Evolutionary conservation across 2,797 vertebrate genomes (phyloP).

Genomic region (Lacerta bilineata): DNA sequence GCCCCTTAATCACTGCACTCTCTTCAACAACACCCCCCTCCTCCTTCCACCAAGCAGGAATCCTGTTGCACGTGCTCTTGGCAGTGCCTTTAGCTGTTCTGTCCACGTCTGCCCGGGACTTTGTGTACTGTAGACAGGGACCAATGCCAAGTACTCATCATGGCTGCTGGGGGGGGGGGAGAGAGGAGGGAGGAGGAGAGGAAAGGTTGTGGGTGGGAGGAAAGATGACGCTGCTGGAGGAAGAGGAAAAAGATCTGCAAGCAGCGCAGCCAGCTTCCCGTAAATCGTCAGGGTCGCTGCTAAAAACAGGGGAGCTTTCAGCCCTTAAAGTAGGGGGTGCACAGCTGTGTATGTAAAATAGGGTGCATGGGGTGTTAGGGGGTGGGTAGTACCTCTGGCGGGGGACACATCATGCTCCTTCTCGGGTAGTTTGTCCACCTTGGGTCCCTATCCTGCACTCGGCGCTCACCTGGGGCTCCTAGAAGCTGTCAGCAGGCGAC

Average conservation of each 20-base stretch:
- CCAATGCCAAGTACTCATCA: slow-evolving; percentile 16
- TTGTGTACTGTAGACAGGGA: slow-evolving; percentile 38
- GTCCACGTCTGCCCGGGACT: slow-evolving; percentile 36
- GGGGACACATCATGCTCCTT: too few species aligned
- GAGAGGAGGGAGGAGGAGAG: neutral
- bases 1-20: neutral
- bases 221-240: neutral
- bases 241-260: neutral
- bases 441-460: too few species aligned
- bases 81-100: slow-evolving; percentile 36
- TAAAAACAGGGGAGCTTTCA: too few species aligned
- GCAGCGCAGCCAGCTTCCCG: neutral
- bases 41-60: neutral
- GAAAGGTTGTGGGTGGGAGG: neutral
- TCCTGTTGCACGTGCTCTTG: slow-evolving; percentile 41
- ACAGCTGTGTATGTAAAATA: too few species aligned
- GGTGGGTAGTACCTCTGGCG: too few species aligned
- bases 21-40: too few species aligned
- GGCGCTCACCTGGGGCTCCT: too few species aligned
- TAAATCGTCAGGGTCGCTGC: neutral
- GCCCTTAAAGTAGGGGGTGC: neutral
- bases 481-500: too few species aligned
- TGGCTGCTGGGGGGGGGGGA: neutral
- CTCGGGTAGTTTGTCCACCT: too few species aligned
- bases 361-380: too few species aligned